Evolutionary conservation across 2,113 vertebrate species (phyloP).

Genomic region (Scomber japonicus): DNA sequence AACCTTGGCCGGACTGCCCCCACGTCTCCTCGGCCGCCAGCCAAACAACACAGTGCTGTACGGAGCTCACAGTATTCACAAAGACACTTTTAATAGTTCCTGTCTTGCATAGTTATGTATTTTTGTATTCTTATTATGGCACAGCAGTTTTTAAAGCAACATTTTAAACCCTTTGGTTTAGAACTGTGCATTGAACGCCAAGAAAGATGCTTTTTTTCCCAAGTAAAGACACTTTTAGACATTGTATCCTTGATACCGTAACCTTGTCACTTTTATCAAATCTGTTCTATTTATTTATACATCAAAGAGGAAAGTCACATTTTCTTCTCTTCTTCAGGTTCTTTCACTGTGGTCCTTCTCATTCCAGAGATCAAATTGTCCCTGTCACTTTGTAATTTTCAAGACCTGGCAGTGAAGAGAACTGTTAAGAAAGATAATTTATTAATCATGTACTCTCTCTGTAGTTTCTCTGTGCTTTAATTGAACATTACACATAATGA

Average conservation of each 20-base stretch:
- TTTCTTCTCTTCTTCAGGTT: conserved; percentile 40
- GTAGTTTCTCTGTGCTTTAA: not conserved
- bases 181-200: conserved; percentile 60
- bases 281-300: conserved; percentile 70
- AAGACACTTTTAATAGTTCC: conserved; percentile 62
- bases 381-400: not conserved
- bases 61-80: conserved; percentile 60
- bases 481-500: not conserved
- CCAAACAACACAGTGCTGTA: conserved; percentile 39
- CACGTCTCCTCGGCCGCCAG: not conserved
- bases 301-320: conserved; percentile 10
- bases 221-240: conserved; percentile 49
- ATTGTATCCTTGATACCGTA: conserved; percentile 9
- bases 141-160: conserved; percentile 67
- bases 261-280: conserved; percentile 48
- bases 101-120: conserved; percentile 72
- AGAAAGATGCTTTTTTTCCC: conserved; percentile 44
- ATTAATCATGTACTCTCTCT: not conserved
- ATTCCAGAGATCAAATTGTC: conserved; percentile 17
- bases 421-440: not conserved
- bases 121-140: conserved; percentile 78
- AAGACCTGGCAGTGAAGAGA: not conserved
- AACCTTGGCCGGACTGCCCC: not conserved
- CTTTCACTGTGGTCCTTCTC: conserved; percentile 29
- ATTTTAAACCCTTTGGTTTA: conserved; percentile 64